Evolutionary conservation across 1,140 invertebrate species (phyloP), one percentile per base, ranked within the genome.

Genomic region (Tenebrio molitor): DNA sequence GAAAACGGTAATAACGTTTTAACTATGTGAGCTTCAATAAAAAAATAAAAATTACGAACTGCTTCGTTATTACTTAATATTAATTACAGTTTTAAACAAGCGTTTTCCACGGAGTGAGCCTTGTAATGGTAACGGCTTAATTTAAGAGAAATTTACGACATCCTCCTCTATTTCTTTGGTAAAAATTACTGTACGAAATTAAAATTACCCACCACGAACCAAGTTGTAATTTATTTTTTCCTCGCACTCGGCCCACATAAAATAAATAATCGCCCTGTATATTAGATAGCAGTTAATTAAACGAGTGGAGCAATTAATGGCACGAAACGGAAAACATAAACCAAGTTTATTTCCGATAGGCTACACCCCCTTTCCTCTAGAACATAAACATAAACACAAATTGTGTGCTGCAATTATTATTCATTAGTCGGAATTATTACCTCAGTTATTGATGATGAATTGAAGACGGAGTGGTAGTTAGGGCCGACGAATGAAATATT

Each of bases 121-220:
- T 12, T 23, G n/a, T 62, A 62, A 62, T 62, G 53, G 53, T 33
- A 62, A 62, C 53, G 29, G 25, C 53, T 62, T 62, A 62, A 62
- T 62, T 62, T 21, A 25, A 29, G 29, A 3, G 53, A 62, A 50
- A 62, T 62, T 62, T 62, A 62, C n/a, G 53, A 62, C 53, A 62
- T 62, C 53, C 53, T 62, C 53, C n/a, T 39, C 36, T 39, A 12
- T 6, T 39, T 7, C 36, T 39, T 14, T 19, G 10, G 19, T 29
- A 23, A 62, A 62, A 39, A 39, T 12, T 7, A 39, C 2, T 5
- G 36, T 39, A 39, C n/a, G 36, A 12, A 29, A 3, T 8, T n/a
- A n/a, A 8, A 39, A 39, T 39, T 39, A 39, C n/a, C 36, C 36
- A 12, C 36, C 36, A 39, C n/a, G n/a, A 39, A 39, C 8, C 3